Percentiles rank a stretch among this genome's conserved stretches.
These are phyloP conservation scores for Australoheros scitulus DNA, from an alignment of 2,113 vertebrate genomes.

Conservation along the genomic window DNA sequence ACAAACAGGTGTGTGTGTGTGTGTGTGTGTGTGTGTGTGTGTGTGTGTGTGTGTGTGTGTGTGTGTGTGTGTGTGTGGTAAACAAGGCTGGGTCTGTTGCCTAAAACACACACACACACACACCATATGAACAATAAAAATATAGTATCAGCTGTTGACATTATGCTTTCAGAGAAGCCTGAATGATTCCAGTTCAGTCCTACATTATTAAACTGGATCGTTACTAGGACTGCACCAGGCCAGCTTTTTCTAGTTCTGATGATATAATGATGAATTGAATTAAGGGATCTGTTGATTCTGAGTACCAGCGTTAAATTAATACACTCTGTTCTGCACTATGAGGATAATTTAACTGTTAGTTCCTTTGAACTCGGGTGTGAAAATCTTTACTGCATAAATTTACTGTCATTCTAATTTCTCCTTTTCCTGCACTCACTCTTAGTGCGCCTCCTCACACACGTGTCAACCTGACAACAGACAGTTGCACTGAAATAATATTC, in stretches of 20 bases:
- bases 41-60: background rate
- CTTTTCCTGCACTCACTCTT: too few species aligned
- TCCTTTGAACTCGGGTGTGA: too few species aligned
- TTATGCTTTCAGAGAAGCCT: background rate
- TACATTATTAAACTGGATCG: background rate
- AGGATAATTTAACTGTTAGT: background rate
- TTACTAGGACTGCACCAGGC: background rate
- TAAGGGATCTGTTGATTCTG: background rate
- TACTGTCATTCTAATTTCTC: too few species aligned
- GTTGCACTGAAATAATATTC: too few species aligned
- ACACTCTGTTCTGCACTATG: background rate
- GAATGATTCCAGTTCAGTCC: background rate
- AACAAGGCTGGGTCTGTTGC: conserved; percentile 47
- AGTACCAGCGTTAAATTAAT: background rate
- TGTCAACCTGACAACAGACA: too few species aligned
- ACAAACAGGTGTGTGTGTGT: conserved; percentile 43
- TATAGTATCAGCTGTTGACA: background rate
- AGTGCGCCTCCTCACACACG: too few species aligned
- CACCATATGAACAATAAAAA: background rate
- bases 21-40: background rate
- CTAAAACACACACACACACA: background rate
- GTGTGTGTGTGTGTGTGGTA: background rate
- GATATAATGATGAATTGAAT: background rate
- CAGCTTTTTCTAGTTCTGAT: background rate
- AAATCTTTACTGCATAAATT: too few species aligned